Percentiles rank a stretch among this genome's conserved stretches.
Conservation (phyloP, 1,140 invertebrate species). For the Drosophila orena region DNA sequence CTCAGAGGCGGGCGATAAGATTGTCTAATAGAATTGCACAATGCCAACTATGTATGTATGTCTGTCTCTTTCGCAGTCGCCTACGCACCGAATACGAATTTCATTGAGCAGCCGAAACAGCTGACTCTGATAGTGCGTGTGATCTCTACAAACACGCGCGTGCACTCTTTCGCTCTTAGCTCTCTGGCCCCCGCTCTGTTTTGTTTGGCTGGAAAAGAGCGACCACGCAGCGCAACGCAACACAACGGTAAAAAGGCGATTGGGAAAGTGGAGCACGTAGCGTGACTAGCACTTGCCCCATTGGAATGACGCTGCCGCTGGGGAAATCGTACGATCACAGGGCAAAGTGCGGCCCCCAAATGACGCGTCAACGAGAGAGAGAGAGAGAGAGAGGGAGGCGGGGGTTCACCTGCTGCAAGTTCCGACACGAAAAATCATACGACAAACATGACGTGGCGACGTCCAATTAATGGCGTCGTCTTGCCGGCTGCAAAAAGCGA, state of each 20-base stretch:
- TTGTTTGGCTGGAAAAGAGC: slow-evolving; percentile 20
- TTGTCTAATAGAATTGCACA: slow-evolving; percentile 18
- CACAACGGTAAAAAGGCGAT: slow-evolving; percentile 25
- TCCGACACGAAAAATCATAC: slow-evolving; percentile 26
- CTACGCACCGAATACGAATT: slow-evolving; percentile 29
- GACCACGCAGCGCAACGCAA: slow-evolving; percentile 18
- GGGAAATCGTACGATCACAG: slow-evolving; percentile 50
- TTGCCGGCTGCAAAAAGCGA: slow-evolving; percentile 40
- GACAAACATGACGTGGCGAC: slow-evolving; percentile 43
- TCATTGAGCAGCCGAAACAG: slow-evolving; percentile 44
- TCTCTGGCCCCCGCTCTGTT: slow-evolving; percentile 27
- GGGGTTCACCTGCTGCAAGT: slow-evolving; percentile 14
- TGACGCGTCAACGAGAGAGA: slow-evolving; percentile 29
- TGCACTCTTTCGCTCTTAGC: slow-evolving; percentile 4
- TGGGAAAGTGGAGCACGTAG: slow-evolving; percentile 37
- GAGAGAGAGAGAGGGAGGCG: neutral
- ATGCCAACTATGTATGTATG: neutral
- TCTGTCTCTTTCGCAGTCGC: neutral
- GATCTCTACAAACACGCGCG: slow-evolving; percentile 20
- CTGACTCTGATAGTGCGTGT: slow-evolving; percentile 45
- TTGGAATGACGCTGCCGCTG: slow-evolving; percentile 32
- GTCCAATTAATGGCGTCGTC: slow-evolving; percentile 36
- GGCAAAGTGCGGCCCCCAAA: slow-evolving; percentile 28
- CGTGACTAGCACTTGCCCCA: slow-evolving; percentile 35
- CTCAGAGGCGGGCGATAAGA: slow-evolving; percentile 9